Evolutionary conservation across 2,797 vertebrate species (phyloP).

Genomic region (Cetoscarus ocellatus): DNA sequence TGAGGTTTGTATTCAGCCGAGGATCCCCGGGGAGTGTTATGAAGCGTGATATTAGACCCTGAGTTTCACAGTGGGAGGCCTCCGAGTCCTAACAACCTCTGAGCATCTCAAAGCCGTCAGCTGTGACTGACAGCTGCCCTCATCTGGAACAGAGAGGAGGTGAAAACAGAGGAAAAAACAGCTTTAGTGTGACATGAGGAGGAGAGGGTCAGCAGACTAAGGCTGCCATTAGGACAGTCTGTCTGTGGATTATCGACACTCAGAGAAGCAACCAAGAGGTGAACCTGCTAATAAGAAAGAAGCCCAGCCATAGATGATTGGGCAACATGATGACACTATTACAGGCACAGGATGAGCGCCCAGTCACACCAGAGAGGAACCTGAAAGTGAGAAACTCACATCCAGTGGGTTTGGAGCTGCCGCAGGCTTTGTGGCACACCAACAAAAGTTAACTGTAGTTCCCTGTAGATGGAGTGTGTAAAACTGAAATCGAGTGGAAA

Average conservation of each 20-base stretch:
- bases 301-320: slow-evolving; percentile 12
- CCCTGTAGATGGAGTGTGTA: too few relatives aligned
- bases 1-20: slow-evolving; percentile 36
- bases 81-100: slow-evolving; percentile 55
- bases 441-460: too few relatives aligned
- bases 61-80: slow-evolving; percentile 42
- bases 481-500: too few relatives aligned
- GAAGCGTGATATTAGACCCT: slow-evolving; percentile 70
- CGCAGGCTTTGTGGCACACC: background rate
- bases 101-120: slow-evolving; percentile 41
- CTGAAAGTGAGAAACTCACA: background rate
- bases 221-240: slow-evolving; percentile 26
- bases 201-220: slow-evolving; percentile 22
- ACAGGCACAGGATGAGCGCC: background rate
- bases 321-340: background rate
- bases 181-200: slow-evolving; percentile 19
- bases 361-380: background rate
- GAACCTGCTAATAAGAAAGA: slow-evolving; percentile 6
- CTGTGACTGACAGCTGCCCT: slow-evolving; percentile 62
- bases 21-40: slow-evolving; percentile 48
- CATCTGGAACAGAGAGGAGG: slow-evolving; percentile 52
- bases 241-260: slow-evolving; percentile 28
- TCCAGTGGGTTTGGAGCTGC: background rate
- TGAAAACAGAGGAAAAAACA: slow-evolving; percentile 23
- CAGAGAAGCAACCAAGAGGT: slow-evolving; percentile 6